Evolutionary conservation across 2,113 vertebrate species (phyloP).

Genomic region (Pholis gunnellus): DNA sequence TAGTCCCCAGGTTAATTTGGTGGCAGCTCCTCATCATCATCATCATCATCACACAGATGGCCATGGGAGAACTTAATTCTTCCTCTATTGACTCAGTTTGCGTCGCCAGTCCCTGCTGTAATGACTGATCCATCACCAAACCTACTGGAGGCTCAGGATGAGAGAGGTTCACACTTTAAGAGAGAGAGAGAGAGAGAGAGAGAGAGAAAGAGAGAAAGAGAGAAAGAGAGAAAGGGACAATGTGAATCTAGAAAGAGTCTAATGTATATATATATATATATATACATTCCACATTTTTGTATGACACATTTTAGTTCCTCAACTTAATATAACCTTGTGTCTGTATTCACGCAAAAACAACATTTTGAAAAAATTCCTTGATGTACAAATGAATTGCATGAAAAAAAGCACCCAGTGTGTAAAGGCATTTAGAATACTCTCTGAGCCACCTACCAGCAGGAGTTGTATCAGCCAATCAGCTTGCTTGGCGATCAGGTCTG

Average conservation of each 20-base stretch:
- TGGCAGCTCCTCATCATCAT: conserved; percentile 61
- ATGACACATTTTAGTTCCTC: not conserved
- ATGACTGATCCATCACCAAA: conserved; percentile 75
- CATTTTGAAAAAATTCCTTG: too few species aligned
- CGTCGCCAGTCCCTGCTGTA: conserved; percentile 63
- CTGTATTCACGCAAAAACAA: too few species aligned
- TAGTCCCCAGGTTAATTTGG: conserved; percentile 74
- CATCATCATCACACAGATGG: conserved; percentile 80
- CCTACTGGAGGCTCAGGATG: conserved; percentile 44
- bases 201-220: too few species aligned
- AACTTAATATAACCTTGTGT: not conserved
- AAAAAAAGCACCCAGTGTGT: too few species aligned
- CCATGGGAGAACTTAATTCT: conserved; percentile 78
- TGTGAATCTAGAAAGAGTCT: too few species aligned
- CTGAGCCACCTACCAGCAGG: not conserved
- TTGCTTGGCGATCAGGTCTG: not conserved
- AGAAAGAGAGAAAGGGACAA: not conserved
- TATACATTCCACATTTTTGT: not conserved
- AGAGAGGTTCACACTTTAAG: conserved; percentile 28
- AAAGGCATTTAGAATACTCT: not conserved
- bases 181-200: conserved; percentile 7
- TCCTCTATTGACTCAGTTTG: conserved; percentile 77
- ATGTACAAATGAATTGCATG: too few species aligned
- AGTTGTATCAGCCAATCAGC: not conserved
- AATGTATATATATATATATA: not conserved